phyloP scores from a whole-genome alignment of 2,113 vertebrate species.

The Misgurnus anguillicaudatus region DNA sequence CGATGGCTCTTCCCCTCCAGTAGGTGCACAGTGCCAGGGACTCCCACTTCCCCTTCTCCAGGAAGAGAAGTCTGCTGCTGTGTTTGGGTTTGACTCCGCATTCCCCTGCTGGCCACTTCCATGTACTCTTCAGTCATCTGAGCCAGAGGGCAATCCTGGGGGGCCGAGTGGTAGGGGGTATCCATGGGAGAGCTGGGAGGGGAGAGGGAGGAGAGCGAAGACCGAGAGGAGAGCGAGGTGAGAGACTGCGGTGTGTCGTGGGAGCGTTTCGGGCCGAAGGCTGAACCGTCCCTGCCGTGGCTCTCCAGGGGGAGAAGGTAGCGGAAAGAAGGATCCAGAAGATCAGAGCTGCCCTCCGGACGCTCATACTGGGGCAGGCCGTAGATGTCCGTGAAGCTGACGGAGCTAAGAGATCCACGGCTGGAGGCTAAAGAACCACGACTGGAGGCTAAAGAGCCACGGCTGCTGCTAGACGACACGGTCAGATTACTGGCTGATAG shows the following conservation, averaged over 20 bases:
- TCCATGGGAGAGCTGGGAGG: conserved; percentile 96
- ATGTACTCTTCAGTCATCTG: conserved; percentile 90
- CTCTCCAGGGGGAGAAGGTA: conserved; percentile 84
- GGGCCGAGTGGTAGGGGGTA: conserved; percentile 86
- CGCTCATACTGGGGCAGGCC: conserved; percentile 92
- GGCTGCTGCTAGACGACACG: conserved; percentile 94
- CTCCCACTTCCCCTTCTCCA: conserved; percentile 71
- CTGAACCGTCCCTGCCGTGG: conserved; percentile 73
- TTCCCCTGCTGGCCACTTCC: conserved; percentile 84
- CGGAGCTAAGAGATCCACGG: conserved; percentile 92
- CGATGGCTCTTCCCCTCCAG: conserved; percentile 79
- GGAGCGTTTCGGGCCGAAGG: conserved; percentile 78
- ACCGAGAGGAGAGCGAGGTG: conserved; percentile 91
- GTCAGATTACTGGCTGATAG: conserved; percentile 94
- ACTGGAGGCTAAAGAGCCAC: conserved; percentile 92
- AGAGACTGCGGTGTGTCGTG: conserved; percentile 93
- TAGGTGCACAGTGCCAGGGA: conserved; percentile 57
- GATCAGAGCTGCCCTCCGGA: conserved; percentile 70
- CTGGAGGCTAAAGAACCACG: conserved; percentile 92
- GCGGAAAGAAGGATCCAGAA: conserved; percentile 79
- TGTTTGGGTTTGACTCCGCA: conserved; percentile 70
- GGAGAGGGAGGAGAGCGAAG: conserved; percentile 92
- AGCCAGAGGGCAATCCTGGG: conserved; percentile 87
- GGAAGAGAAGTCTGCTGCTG: conserved; percentile 58
- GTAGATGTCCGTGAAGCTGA: conserved; percentile 98